These are phyloP conservation scores for Drosophila anomalata DNA, from an alignment of 2,888 invertebrate species.

Conservation along the genomic window DNA sequence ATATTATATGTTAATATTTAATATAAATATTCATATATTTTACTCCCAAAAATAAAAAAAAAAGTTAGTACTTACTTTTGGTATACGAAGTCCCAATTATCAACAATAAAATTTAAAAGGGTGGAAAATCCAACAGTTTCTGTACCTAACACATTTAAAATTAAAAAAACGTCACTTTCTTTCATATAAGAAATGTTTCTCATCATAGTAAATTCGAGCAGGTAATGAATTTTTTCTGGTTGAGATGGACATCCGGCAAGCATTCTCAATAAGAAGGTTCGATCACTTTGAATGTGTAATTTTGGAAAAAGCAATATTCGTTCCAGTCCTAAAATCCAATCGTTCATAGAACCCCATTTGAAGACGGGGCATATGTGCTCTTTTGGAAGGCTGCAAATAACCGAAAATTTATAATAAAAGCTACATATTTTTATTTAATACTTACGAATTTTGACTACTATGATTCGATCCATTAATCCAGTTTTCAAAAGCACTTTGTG, in stretches of 20 bases:
- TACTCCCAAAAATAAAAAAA: too few species aligned
- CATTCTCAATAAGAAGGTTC: slow-evolving; percentile 91
- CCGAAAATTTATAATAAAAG: neutral
- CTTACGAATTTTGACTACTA: slow-evolving; percentile 92
- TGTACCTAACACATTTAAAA: slow-evolving; percentile 90
- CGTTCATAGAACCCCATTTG: slow-evolving; percentile 91
- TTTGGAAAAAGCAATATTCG: slow-evolving; percentile 90
- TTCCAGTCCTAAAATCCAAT: slow-evolving; percentile 93
- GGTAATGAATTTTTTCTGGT: slow-evolving; percentile 87
- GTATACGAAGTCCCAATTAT: slow-evolving; percentile 89
- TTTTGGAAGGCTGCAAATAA: slow-evolving; percentile 87
- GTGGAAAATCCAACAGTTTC: slow-evolving; percentile 89
- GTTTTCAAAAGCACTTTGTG: slow-evolving; percentile 88
- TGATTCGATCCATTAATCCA: slow-evolving; percentile 91
- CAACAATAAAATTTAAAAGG: slow-evolving; percentile 88
- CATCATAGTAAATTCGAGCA: slow-evolving; percentile 89
- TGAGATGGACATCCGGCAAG: slow-evolving; percentile 92
- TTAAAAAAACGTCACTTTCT: slow-evolving; percentile 90
- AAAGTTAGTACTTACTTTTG: slow-evolving; percentile 85
- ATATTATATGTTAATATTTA: too few species aligned
- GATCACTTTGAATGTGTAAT: slow-evolving; percentile 89
- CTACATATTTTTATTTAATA: slow-evolving; percentile 51
- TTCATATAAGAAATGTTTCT: slow-evolving; percentile 90
- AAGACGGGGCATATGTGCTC: slow-evolving; percentile 92
- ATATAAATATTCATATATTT: too few species aligned